A percentile compares a stretch with the other conserved stretches of the same genome.
Evolutionary conservation across 92 coral and sea anemone genomes (phyloP).

Genomic region (Porites evermanni): DNA sequence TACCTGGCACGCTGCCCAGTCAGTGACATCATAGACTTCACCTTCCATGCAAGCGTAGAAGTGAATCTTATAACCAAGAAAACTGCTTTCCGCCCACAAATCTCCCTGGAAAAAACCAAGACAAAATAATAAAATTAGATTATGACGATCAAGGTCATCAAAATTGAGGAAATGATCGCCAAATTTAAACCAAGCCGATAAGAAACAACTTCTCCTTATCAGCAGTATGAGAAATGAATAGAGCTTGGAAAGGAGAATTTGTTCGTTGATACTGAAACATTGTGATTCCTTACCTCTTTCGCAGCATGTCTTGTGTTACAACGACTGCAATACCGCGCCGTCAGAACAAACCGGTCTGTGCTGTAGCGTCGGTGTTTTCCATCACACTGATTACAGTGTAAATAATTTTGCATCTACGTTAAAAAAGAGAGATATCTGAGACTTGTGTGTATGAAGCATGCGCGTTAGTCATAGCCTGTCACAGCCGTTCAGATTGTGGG

Average conservation of each 20-base stretch:
- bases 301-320: conserved; percentile 84
- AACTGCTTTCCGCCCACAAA: conserved; percentile 89
- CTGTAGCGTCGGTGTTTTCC: conserved; percentile 82
- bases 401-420: conserved; percentile 73
- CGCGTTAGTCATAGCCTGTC: too few species aligned
- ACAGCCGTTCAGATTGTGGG: too few species aligned
- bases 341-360: conserved; percentile 64
- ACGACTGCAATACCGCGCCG: conserved; percentile 78
- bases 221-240: too few species aligned
- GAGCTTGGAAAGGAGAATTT: too few species aligned
- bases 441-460: too few species aligned
- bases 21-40: conserved; percentile 85
- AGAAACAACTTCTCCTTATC: too few species aligned
- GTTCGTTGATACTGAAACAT: too few species aligned
- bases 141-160: background rate
- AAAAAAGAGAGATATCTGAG: background rate
- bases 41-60: conserved; percentile 89
- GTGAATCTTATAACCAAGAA: conserved; percentile 76
- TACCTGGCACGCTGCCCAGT: conserved; percentile 98
- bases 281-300: conserved; percentile 70
- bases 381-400: conserved; percentile 74
- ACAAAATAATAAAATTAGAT: background rate
- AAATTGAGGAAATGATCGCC: background rate
- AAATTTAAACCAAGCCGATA: background rate
- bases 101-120: conserved; percentile 74